phyloP scores from a whole-genome alignment of 2,888 invertebrate species.

The Panzeria rudis region DNA sequence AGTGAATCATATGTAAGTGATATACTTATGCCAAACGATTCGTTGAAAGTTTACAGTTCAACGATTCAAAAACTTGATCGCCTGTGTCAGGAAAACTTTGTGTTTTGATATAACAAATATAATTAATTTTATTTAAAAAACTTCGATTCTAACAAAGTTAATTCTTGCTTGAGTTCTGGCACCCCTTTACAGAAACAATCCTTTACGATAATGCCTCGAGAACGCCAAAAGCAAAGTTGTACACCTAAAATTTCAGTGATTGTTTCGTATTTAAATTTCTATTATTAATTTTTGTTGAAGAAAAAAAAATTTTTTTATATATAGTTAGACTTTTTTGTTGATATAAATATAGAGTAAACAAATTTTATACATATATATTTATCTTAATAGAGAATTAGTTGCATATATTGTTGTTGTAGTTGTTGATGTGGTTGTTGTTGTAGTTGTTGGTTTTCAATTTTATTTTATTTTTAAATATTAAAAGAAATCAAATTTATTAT shows the following conservation, averaged over 20 bases:
- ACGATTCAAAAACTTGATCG: too few relatives aligned
- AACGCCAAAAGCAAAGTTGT: constrained; percentile 25
- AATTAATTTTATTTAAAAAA: too few relatives aligned
- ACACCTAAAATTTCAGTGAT: constrained; percentile 26
- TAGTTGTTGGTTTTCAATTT: constrained; percentile 61
- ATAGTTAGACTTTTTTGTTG: constrained; percentile 14
- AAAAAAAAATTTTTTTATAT: constrained; percentile 27
- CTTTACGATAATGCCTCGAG: not conserved
- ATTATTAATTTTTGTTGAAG: constrained; percentile 11
- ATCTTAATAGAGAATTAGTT: constrained; percentile 67
- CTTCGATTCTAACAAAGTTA: too few relatives aligned
- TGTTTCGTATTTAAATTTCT: constrained; percentile 31
- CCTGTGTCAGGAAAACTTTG: too few relatives aligned
- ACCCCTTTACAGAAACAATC: not conserved
- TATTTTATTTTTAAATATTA: constrained; percentile 25
- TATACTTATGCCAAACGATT: too few relatives aligned
- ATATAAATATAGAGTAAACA: constrained; percentile 33
- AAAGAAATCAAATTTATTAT: constrained; percentile 50
- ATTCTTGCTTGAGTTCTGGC: not conserved
- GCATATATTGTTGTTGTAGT: constrained; percentile 69
- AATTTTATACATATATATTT: constrained; percentile 20
- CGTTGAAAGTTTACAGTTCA: too few relatives aligned
- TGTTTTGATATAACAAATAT: too few relatives aligned
- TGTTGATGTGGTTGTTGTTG: constrained; percentile 72
- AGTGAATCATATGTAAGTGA: too few relatives aligned